Evolutionary conservation across 2,888 invertebrate genomes (phyloP).

Genomic region (Macrophya annulata): DNA sequence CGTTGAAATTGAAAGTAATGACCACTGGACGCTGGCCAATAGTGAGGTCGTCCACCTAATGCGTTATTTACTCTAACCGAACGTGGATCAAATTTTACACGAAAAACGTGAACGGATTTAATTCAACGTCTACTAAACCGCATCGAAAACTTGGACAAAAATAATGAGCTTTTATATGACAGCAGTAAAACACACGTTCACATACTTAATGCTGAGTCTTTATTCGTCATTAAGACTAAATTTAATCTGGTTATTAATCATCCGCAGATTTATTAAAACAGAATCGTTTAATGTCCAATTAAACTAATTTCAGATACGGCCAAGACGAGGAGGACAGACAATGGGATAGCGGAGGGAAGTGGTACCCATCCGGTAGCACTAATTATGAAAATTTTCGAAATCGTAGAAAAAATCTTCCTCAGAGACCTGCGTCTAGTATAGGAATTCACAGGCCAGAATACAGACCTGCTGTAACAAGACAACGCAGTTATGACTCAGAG

Average conservation of each 20-base stretch:
- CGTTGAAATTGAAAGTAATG: constrained; percentile 46
- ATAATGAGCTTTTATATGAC: not conserved
- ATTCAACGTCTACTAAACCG: not conserved
- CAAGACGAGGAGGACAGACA: constrained; percentile 86
- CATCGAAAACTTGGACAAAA: not conserved
- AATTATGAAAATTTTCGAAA: constrained; percentile 76
- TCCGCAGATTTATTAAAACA: not conserved
- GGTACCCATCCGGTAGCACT: constrained; percentile 71
- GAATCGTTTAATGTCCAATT: not conserved
- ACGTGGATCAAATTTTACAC: not conserved
- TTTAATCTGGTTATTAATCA: not conserved
- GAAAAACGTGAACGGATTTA: constrained; percentile 7
- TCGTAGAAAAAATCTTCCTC: constrained; percentile 74
- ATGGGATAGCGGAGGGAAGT: constrained; percentile 88
- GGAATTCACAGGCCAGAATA: constrained; percentile 75
- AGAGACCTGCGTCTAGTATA: constrained; percentile 76
- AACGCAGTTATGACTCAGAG: constrained; percentile 76
- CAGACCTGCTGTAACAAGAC: constrained; percentile 73
- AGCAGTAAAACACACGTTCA: not conserved
- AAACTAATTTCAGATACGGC: constrained; percentile 79
- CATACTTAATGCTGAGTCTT: not conserved
- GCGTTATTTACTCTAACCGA: constrained; percentile 32
- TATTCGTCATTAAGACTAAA: not conserved
- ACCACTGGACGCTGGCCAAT: constrained; percentile 44
- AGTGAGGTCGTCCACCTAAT: constrained; percentile 24